Base-by-base conservation (phyloP, 2,113 vertebrate genomes). In the Circaetus cinerascens region DNA sequence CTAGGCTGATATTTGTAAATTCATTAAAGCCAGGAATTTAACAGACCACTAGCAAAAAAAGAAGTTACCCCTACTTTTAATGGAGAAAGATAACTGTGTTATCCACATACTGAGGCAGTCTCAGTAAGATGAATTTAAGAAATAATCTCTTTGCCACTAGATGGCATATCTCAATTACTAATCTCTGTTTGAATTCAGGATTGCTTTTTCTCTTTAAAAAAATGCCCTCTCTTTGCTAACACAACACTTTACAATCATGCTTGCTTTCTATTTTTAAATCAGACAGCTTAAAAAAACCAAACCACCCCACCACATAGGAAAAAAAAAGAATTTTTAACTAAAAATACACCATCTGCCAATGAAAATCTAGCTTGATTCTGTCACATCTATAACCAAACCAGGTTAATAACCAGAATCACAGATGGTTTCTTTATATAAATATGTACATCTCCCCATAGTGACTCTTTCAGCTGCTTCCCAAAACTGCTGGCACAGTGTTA, bases 361-460 rank as follows among this genome's bases (percentile, higher is more conserved):
- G 74, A 77, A 95, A 97, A 72, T 53, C 82, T 77, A 68, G 30
- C 91, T 93, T 18, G 29, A 93, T 59, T 86, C 71, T 77, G 74
- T 90, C 96, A 90, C 21, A 63, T 88, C 45, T 71, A 94, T 71
- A 59, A 75, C 40, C 26, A 29, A 74, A 85, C 38, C 95, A 92
- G 95, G 95, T 96, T 91, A 95, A 93, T 81, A 96, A 89, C n/a
- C 50, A 51, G 72, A 64, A 92, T 34, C 38, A 86, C 96, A 97
- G 94, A 98, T 81, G 93, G 92, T 84, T 97, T 96, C 90, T 86
- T 93, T 92, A 89, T 73, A 74, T 51, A 94, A 97, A 92, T 56
- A 83, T 27, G 71, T 64, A 46, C 83, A 82, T 86, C 74, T 90
- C 88, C 88, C 87, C 26, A 48, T 2, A 82, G 77, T 34, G 84